Evolutionary conservation across 2,888 invertebrate genomes (phyloP).

Genomic region (Tuberolachnus salignus): DNA sequence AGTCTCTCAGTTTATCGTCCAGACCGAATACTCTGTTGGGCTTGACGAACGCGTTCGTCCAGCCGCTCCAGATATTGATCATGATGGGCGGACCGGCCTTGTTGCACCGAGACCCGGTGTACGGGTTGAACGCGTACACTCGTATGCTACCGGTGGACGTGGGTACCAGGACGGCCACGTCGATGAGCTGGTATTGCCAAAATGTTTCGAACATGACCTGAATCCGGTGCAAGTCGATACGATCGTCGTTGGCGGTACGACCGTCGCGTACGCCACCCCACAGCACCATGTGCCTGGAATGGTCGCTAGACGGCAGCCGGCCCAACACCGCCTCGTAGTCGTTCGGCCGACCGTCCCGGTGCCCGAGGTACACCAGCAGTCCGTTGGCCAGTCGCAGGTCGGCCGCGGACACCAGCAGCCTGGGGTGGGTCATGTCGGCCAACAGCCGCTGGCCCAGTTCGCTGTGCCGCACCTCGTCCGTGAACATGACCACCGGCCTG

Average conservation of each 20-base stretch:
- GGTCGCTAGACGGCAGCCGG: constrained; percentile 42
- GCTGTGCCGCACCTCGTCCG: constrained; percentile 39
- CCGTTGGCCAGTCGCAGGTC: constrained; percentile 34
- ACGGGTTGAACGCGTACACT: constrained; percentile 58
- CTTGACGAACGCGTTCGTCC: constrained; percentile 31
- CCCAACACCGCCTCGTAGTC: constrained; percentile 31
- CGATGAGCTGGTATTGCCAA: constrained; percentile 60
- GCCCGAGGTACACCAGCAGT: constrained; percentile 23
- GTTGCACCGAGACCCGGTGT: constrained; percentile 55
- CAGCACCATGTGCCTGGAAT: constrained; percentile 47
- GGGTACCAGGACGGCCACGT: constrained; percentile 59
- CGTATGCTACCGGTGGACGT: constrained; percentile 58
- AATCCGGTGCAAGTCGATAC: constrained; percentile 56
- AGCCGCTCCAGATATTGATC: constrained; percentile 57
- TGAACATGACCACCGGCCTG: constrained; percentile 35
- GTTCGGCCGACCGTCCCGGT: background rate
- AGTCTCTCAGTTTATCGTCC: constrained; percentile 51
- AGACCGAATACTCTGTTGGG: constrained; percentile 42
- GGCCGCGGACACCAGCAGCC: constrained; percentile 25
- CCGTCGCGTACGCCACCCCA: background rate
- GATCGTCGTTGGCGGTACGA: background rate
- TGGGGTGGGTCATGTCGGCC: constrained; percentile 21
- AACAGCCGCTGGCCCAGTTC: constrained; percentile 40
- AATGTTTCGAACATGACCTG: constrained; percentile 59
- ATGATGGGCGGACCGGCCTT: constrained; percentile 57